A percentile compares a stretch with the other conserved stretches of the same genome.
Conservation (phyloP, 2,113 vertebrate species). For the Rhea americana region DNA sequence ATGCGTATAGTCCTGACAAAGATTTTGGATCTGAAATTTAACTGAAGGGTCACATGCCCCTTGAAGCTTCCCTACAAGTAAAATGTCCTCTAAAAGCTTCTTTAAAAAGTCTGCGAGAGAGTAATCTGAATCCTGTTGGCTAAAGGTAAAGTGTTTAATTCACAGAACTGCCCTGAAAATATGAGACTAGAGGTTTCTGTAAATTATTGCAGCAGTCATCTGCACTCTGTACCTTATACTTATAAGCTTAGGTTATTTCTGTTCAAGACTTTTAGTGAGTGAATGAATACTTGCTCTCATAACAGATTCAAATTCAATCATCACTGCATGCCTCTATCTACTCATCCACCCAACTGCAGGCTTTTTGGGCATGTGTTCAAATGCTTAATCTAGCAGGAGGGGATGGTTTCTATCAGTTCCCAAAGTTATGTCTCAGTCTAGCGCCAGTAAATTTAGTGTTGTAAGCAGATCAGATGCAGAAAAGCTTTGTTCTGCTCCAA, state of each 20-base stretch:
- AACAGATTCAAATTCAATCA: constrained; percentile 59
- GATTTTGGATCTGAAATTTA: not conserved
- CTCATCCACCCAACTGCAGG: constrained; percentile 43
- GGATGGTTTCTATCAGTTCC: not conserved
- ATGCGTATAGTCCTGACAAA: not conserved
- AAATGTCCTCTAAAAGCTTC: not conserved
- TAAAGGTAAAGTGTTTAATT: not conserved
- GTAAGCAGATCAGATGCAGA: not conserved
- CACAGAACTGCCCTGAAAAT: not conserved
- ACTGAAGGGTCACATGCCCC: not conserved
- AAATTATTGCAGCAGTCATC: not conserved
- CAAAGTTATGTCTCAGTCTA: not conserved
- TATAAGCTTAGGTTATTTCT: constrained; percentile 29
- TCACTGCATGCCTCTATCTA: not conserved
- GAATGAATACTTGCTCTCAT: constrained; percentile 28
- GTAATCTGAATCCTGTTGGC: not conserved
- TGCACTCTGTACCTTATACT: not conserved
- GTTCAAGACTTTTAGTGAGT: constrained; percentile 20
- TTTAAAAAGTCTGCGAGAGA: not conserved
- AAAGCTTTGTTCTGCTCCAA: not conserved
- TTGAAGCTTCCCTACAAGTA: not conserved
- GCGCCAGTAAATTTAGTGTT: not conserved
- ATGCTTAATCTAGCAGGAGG: constrained; percentile 19
- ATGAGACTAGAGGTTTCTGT: not conserved
- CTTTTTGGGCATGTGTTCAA: constrained; percentile 43